Conservation (phyloP, 2,888 invertebrate genomes). For the Pilophorus perplexus region DNA sequence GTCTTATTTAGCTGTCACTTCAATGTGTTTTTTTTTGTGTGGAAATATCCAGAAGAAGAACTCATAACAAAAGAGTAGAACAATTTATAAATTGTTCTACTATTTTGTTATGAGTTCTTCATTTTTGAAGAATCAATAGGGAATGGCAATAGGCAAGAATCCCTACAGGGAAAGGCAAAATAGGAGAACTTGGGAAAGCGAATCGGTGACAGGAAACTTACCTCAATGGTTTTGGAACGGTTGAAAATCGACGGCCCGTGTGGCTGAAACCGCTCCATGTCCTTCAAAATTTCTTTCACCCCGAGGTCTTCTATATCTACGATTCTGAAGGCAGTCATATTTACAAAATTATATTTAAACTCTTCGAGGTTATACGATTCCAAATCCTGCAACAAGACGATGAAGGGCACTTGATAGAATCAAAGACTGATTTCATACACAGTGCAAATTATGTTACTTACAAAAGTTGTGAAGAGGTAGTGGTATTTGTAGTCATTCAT, state of each 20-base stretch:
- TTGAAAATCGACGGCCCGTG: conserved; percentile 54
- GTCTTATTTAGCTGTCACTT: too few species aligned
- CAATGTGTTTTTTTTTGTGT: too few species aligned
- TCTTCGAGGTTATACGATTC: conserved; percentile 67
- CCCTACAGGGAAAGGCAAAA: too few species aligned
- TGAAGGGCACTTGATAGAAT: background rate
- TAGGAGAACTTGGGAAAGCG: background rate
- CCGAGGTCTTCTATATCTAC: conserved; percentile 66
- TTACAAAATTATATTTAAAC: conserved; percentile 73
- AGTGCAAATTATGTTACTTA: conserved; percentile 52
- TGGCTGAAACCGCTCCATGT: conserved; percentile 67
- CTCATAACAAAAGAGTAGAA: too few species aligned
- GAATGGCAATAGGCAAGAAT: too few species aligned
- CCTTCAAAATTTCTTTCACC: conserved; percentile 66
- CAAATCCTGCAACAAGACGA: conserved; percentile 61
- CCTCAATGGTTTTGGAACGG: conserved; percentile 57
- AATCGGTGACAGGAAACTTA: conserved; percentile 49
- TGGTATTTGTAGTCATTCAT: conserved; percentile 85
- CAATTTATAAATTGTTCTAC: too few species aligned
- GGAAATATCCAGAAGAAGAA: too few species aligned
- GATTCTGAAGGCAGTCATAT: conserved; percentile 72
- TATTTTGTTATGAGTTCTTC: too few species aligned
- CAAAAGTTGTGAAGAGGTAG: conserved; percentile 73
- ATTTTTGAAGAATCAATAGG: too few species aligned
- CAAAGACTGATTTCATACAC: background rate